These are phyloP conservation scores for Reinhardtius hippoglossoides DNA, from an alignment of 2,113 vertebrate species.

Conservation along the genomic window DNA sequence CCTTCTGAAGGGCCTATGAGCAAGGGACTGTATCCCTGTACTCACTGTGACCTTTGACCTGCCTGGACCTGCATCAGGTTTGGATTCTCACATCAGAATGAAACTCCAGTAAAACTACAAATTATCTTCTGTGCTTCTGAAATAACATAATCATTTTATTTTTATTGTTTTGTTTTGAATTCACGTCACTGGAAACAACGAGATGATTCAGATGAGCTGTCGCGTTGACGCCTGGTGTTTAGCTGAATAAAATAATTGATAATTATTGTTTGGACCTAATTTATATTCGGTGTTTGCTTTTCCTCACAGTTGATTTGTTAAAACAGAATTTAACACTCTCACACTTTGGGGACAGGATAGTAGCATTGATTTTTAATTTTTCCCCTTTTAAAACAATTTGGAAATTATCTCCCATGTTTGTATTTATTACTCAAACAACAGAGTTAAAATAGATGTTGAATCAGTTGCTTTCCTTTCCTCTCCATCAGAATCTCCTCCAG, in stretches of 20 bases:
- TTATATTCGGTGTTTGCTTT: neutral
- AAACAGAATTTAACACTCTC: no score
- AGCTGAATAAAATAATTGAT: neutral
- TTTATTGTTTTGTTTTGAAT: neutral
- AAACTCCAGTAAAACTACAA: neutral
- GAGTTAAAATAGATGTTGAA: neutral
- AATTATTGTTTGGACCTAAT: neutral
- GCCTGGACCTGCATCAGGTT: neutral
- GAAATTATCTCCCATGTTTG: neutral
- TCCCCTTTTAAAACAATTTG: neutral
- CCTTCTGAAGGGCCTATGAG: no score
- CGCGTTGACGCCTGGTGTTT: neutral
- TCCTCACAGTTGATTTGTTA: neutral
- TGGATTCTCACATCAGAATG: no score
- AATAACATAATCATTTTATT: neutral
- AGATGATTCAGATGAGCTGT: neutral
- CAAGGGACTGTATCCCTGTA: no score
- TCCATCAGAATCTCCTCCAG: neutral
- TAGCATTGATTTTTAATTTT: neutral
- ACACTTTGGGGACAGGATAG: no score
- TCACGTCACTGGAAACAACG: neutral
- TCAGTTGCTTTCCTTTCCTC: slow-evolving; percentile 14
- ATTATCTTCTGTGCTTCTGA: neutral
- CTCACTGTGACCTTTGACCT: neutral
- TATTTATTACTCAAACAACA: neutral